Evolutionary conservation across 2,113 vertebrate species (phyloP).

Genomic region (Chrysemys picta): DNA sequence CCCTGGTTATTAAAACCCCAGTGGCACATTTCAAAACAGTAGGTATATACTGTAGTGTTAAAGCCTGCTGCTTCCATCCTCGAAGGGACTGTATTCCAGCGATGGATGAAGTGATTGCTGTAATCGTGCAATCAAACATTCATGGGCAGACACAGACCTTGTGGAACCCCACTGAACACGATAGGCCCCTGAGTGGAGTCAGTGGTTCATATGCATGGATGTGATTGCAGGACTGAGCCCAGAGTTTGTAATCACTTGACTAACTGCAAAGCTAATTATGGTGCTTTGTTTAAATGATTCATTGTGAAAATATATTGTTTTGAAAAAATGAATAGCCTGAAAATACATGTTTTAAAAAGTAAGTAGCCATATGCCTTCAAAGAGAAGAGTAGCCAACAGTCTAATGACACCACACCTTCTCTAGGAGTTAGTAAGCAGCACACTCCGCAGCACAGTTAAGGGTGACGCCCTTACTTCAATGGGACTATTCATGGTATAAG

Average conservation of each 20-base stretch:
- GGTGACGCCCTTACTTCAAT: neutral
- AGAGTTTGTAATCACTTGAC: neutral
- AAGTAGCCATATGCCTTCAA: neutral
- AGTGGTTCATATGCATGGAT: fast-evolving
- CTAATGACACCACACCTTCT: neutral
- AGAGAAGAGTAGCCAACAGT: neutral
- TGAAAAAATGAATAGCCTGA: neutral
- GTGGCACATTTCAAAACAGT: neutral
- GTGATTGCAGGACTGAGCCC: neutral
- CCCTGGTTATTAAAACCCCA: neutral
- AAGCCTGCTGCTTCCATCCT: neutral
- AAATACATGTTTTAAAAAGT: neutral
- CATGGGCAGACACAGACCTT: neutral
- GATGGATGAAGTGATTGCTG: neutral
- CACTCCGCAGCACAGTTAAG: too few species aligned
- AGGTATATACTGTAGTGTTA: too few species aligned
- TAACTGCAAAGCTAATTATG: fast-evolving
- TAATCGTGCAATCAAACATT: neutral
- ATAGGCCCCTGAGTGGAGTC: neutral
- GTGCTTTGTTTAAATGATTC: neutral
- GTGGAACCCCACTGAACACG: neutral
- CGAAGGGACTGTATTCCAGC: neutral
- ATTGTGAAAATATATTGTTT: neutral
- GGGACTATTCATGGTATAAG: too few species aligned
- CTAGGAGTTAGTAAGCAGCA: too few species aligned